These are phyloP conservation scores for Trematomus loennbergii DNA, from an alignment of 2,113 vertebrate genomes.

Conservation along the genomic window DNA sequence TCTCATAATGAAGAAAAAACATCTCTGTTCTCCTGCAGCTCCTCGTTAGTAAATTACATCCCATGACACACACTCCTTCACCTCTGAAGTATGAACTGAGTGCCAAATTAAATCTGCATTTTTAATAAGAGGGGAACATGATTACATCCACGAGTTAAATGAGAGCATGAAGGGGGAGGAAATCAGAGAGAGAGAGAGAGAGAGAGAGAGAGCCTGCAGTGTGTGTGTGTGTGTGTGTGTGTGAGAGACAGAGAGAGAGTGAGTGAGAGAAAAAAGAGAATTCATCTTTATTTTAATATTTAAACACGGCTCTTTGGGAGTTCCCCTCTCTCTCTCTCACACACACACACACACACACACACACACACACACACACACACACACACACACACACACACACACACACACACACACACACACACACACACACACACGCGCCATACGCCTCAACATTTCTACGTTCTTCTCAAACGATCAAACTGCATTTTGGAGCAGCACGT, in stretches of 20 bases:
- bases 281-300: constrained; percentile 82
- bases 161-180: too few relatives aligned
- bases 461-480: constrained; percentile 64
- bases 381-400: neutral
- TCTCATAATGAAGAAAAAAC: neutral
- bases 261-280: constrained; percentile 73
- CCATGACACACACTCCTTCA: constrained; percentile 61
- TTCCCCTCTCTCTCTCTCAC: constrained; percentile 19
- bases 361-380: too few relatives aligned
- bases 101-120: constrained; percentile 74
- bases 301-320: constrained; percentile 67
- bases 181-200: too few relatives aligned
- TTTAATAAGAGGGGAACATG: constrained; percentile 65
- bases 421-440: too few relatives aligned
- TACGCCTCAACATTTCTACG: constrained; percentile 36
- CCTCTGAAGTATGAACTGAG: constrained; percentile 57
- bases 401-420: neutral
- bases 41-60: constrained; percentile 64
- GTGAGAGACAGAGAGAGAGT: constrained; percentile 11
- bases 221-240: too few relatives aligned
- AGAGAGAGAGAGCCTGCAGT: constrained; percentile 42
- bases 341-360: too few relatives aligned
- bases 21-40: constrained; percentile 10
- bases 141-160: constrained; percentile 68
- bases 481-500: constrained; percentile 54